These are phyloP conservation scores for Diorhabda elongata DNA, from an alignment of 1,140 invertebrate species.

Conservation along the genomic window DNA sequence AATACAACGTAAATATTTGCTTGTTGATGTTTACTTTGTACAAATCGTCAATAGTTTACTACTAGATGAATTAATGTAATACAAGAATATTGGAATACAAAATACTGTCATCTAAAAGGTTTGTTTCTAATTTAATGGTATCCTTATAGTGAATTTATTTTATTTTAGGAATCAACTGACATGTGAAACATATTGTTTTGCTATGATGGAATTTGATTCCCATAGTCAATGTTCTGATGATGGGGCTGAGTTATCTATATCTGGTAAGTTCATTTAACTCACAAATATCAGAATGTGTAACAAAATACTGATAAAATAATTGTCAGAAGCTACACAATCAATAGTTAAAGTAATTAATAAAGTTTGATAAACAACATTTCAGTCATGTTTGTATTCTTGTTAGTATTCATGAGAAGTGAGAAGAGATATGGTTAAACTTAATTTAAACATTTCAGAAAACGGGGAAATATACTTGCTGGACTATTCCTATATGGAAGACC, in stretches of 20 bases:
- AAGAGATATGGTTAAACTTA: background rate
- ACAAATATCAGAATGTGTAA: background rate
- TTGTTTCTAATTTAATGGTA: background rate
- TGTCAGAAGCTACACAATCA: too few species aligned
- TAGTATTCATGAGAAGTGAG: too few species aligned
- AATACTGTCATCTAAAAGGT: background rate
- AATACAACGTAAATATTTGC: conserved; percentile 31
- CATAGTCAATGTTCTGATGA: conserved; percentile 41
- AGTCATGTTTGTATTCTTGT: too few species aligned
- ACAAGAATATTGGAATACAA: background rate
- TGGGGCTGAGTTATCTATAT: conserved; percentile 38
- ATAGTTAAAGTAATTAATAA: too few species aligned
- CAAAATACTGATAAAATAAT: background rate
- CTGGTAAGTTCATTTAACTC: conserved; percentile 27
- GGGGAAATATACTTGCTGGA: conserved; percentile 31
- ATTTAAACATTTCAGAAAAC: conserved; percentile 27
- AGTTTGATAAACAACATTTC: too few species aligned
- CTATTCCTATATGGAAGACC: conserved; percentile 33
- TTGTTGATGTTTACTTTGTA: conserved; percentile 23
- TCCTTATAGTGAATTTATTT: background rate
- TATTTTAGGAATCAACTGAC: conserved; percentile 11
- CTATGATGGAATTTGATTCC: conserved; percentile 40
- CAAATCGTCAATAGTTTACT: background rate
- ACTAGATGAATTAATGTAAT: background rate
- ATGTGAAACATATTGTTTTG: conserved; percentile 18